Conservation (phyloP, 1,140 invertebrate species). For the Polyergus mexicanus region DNA sequence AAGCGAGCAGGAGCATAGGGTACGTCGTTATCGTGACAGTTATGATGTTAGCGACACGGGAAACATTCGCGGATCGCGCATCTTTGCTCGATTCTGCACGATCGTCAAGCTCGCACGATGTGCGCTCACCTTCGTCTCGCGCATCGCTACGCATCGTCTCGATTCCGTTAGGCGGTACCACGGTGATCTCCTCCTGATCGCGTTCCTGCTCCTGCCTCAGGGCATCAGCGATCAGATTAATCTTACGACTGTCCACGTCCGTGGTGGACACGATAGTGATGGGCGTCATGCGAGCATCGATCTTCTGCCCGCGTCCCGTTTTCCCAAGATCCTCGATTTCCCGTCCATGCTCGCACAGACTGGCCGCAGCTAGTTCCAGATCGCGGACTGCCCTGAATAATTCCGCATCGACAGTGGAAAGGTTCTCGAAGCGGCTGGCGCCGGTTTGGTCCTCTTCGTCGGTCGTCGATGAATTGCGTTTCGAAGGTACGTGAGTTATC, state of each 20-base stretch:
- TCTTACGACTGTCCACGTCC: constrained; percentile 1
- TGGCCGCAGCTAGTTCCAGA: constrained; percentile 70
- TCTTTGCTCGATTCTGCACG: constrained; percentile 9
- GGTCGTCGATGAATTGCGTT: constrained; percentile 26
- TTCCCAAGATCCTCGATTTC: constrained; percentile 58
- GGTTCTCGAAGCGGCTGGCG: background rate
- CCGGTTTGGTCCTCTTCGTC: background rate
- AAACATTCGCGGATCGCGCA: constrained; percentile 33
- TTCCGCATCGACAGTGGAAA: constrained; percentile 45
- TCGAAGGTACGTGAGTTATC: constrained; percentile 5
- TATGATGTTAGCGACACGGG: constrained; percentile 71
- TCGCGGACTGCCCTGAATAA: constrained; percentile 68
- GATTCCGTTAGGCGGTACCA: constrained; percentile 45
- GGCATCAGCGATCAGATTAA: background rate
- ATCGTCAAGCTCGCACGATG: constrained; percentile 60
- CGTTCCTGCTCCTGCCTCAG: constrained; percentile 35
- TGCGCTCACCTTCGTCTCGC: constrained; percentile 72
- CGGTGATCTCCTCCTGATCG: constrained; percentile 52
- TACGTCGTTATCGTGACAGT: constrained; percentile 66
- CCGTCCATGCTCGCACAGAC: constrained; percentile 61
- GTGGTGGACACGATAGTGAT: background rate
- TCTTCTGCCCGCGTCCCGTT: background rate
- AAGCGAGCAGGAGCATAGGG: constrained; percentile 71
- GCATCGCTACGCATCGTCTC: constrained; percentile 8
- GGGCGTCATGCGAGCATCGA: background rate